Conservation (phyloP, 2,113 vertebrate species). For the Hemiprocne comata region DNA sequence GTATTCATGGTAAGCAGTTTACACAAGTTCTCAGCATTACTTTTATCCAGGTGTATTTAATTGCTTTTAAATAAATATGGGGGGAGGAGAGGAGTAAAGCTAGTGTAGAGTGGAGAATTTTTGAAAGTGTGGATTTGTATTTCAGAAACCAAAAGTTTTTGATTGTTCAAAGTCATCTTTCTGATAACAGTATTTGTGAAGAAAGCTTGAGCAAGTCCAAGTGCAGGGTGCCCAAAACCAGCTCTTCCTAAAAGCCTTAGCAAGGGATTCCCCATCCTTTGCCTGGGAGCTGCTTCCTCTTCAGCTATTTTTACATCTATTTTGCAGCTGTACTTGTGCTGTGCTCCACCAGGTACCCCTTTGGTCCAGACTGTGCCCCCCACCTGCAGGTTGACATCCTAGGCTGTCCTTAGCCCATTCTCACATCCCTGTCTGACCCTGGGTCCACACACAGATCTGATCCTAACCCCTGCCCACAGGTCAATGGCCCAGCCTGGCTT, state of each 20-base stretch:
- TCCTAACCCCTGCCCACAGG: background rate
- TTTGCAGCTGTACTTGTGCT: background rate
- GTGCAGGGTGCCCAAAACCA: background rate
- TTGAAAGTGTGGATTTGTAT: background rate
- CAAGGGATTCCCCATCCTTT: background rate
- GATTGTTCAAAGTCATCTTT: background rate
- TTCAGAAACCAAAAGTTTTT: background rate
- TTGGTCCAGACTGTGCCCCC: background rate
- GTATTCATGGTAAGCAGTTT: background rate
- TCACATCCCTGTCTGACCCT: background rate
- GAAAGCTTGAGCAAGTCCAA: background rate
- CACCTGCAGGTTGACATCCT: background rate
- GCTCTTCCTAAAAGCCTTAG: background rate
- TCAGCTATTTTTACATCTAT: background rate
- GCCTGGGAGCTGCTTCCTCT: background rate
- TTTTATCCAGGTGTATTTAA: background rate
- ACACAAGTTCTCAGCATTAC: conserved; percentile 3
- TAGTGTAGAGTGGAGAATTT: background rate
- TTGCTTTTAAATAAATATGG: background rate
- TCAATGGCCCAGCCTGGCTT: background rate
- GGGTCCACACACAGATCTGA: background rate
- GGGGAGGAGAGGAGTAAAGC: background rate
- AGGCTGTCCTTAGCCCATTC: background rate
- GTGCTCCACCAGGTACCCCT: background rate
- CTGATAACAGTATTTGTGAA: background rate